Base-by-base conservation (phyloP, 35 echinoderm and acorn worm genomes). In the Amphiura filiformis region DNA sequence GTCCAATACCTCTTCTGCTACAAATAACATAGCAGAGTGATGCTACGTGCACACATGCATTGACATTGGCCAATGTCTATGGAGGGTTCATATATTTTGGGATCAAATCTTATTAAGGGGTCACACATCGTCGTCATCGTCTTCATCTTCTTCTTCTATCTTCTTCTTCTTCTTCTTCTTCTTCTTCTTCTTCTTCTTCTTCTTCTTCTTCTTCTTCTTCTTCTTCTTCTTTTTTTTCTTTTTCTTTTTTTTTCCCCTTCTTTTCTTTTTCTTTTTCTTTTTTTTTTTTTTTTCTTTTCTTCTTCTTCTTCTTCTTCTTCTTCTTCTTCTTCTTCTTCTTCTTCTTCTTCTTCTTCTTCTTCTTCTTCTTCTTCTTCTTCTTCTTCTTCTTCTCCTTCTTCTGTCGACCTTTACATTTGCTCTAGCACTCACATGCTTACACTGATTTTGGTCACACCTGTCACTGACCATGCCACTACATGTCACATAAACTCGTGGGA, bases 291-390 rank as follows among this genome's bases (percentile, higher is more conserved):
- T 15, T 32, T 41, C 17, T 41, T 82, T 18, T 32, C 39, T 35
- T 35, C 32, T 39, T 15, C 80, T 41, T 41, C 38, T 18, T 15
- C 80, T 82, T 15, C 17, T 34, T 37, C 38, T 82, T 32, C 80
- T 18, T 41, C 38, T 35, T 13, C 34, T 18, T 34, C 32, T 41
- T 39, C 33, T 18, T 34, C 17, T 18, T 39, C 38, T 39, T 41
- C 17, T 34, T 20, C 80, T 18, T 41, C 17, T 41, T 18, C 80
- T 18, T 41, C 13, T 41, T 41, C 80, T 41, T 41, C 38, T 41
- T 82, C 80, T 82, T 41, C 38, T 34, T 82, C 80, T 82, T 34
- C 38, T 18, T 41, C 38, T 39, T 18, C 17, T 41, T 82, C 38
- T 39, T 18, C 17, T 34, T 82, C 38, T 41, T 34, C 34, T 41